These are phyloP conservation scores for Octonoba sinensis DNA, from an alignment of 2,888 invertebrate species.

Conservation along the genomic window DNA sequence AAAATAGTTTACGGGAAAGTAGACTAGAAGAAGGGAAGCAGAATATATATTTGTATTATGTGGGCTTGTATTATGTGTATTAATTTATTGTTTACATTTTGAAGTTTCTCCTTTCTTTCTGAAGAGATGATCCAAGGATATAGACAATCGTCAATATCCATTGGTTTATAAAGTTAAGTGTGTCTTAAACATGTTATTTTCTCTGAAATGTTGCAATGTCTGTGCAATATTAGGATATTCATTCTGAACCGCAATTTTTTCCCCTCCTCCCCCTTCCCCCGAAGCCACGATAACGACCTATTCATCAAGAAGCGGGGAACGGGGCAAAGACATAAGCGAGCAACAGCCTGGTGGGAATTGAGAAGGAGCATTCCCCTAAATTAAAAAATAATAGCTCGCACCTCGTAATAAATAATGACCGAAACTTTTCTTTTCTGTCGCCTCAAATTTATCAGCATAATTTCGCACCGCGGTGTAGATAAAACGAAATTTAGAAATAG, in stretches of 20 bases:
- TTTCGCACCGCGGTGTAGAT: constrained; percentile 26
- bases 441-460: constrained; percentile 45
- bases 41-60: too few species aligned
- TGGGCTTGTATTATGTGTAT: too few species aligned
- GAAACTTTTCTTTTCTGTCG: constrained; percentile 10
- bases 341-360: not conserved
- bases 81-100: too few species aligned
- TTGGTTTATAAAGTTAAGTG: too few species aligned
- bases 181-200: too few species aligned
- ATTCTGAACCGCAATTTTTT: not conserved
- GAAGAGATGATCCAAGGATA: too few species aligned
- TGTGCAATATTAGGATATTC: too few species aligned
- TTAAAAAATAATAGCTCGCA: constrained; percentile 1
- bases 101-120: too few species aligned
- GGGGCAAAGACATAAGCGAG: not conserved
- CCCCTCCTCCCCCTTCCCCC: not conserved
- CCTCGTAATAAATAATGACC: constrained; percentile 34
- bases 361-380: not conserved
- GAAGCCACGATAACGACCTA: constrained; percentile 24
- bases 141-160: too few species aligned
- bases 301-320: constrained; percentile 26
- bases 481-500: constrained; percentile 47
- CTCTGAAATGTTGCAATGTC: too few species aligned
- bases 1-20: too few species aligned
- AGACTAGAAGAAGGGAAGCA: too few species aligned